phyloP scores from a whole-genome alignment of 2,888 invertebrate species.

The Apoda limacodes region DNA sequence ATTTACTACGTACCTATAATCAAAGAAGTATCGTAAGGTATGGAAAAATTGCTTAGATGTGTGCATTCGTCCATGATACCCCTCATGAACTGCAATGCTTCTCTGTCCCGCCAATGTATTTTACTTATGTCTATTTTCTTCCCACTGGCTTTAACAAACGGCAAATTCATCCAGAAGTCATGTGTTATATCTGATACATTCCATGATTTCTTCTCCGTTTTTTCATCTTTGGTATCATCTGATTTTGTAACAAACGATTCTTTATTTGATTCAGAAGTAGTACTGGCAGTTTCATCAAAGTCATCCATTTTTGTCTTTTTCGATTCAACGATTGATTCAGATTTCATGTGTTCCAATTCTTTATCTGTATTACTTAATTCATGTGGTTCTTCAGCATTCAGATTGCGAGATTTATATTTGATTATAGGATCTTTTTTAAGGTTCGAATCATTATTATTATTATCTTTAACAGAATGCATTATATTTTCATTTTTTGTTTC shows the following conservation, averaged over 20 bases:
- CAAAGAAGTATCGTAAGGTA: conserved; percentile 87
- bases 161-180: conserved; percentile 47
- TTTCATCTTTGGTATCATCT: conserved; percentile 7
- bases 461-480: no score
- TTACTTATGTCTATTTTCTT: conserved; percentile 69
- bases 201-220: conserved; percentile 27
- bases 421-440: no score
- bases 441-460: no score
- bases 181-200: conserved; percentile 46
- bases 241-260: no score
- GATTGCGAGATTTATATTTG: no score
- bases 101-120: conserved; percentile 79
- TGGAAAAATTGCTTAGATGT: conserved; percentile 92
- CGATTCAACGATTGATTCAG: conserved; percentile 1
- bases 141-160: conserved; percentile 40
- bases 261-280: conserved; percentile 7
- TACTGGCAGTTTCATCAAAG: background rate
- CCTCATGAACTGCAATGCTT: conserved; percentile 93
- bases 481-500: no score
- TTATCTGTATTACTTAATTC: no score
- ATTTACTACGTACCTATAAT: conserved; percentile 78
- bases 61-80: conserved; percentile 99
- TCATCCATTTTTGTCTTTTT: background rate
- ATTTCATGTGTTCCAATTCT: no score
- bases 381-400: no score